Evolutionary conservation across 2,797 vertebrate species (phyloP), one percentile per base, ranked within the genome.

Genomic region (Bucorvus abyssinicus): DNA sequence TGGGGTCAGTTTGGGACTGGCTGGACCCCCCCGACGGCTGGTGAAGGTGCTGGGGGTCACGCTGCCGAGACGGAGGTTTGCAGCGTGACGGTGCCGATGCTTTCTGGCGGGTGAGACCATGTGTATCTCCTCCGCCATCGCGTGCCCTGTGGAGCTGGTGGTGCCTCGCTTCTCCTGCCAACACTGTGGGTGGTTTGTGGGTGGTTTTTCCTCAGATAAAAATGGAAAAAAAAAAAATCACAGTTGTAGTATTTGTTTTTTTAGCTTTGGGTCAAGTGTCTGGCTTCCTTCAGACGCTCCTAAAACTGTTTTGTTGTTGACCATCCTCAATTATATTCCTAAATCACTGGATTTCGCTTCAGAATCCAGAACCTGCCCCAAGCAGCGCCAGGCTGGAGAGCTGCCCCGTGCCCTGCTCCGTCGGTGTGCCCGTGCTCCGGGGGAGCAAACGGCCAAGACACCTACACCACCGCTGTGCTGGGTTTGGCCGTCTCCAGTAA

Each of bases 391-490:
- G 59, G 40, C 36, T 64, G 78, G 56, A 45, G 55, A 49, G 17
- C 30, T 57, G 76, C 49, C 56, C 65, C 16, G n/a, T 57, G 77
- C 63, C 47, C 70, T 22, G 34, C 71, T 27, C 0, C 3, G 1
- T n/a, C 13, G 34, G 22, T 24, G 8, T 22, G 29, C 13, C 40
- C 47, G 14, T 0, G 0, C 10, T 61, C 20, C 2, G 2, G 55
- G 27, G n/a, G 7, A 56, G 38, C 75, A 53, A 42, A 9, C 1
- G 11, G 16, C 34, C 0, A 0, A 59, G 52, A 42, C 84, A n/a
- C 2, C 34, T 56, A 27, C 42, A 8, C 29, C 29, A 11, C 36
- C 4, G 1, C 56, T 32, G 6, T 2, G 22, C 21, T 29, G 44
- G 40, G 22, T 53, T 70, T 61, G 90, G 56, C n/a, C 71, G 44